phyloP scores from a whole-genome alignment of 1,140 invertebrate species.

The Drosophila azteca region DNA sequence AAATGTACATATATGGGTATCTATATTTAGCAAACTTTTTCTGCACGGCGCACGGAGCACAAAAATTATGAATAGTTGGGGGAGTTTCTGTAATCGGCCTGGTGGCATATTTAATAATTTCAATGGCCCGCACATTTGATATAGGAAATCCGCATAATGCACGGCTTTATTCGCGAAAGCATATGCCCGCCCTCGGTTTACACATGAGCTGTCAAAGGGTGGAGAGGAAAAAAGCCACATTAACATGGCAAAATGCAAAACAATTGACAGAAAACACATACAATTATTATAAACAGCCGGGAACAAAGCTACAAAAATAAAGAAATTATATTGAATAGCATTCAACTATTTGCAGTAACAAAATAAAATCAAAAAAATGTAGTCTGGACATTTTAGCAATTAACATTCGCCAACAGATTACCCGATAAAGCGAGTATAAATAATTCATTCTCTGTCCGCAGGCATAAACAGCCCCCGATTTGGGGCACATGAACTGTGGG shows the following conservation, averaged over 20 bases:
- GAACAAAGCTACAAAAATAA: conserved; percentile 18
- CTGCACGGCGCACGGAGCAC: neutral
- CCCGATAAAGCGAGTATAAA: conserved; percentile 69
- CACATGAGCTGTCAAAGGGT: conserved; percentile 66
- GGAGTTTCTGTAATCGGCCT: conserved; percentile 16
- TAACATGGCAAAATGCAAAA: conserved; percentile 34
- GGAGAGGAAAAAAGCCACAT: conserved; percentile 19
- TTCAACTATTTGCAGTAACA: conserved; percentile 13
- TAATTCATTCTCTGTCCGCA: conserved; percentile 43
- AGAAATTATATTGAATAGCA: conserved; percentile 33
- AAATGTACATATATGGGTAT: neutral
- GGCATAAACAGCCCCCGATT: conserved; percentile 5
- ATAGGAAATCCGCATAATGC: conserved; percentile 12
- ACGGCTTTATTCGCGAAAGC: conserved; percentile 36
- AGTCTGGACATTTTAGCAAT: conserved; percentile 58
- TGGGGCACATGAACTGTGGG: conserved; percentile 17
- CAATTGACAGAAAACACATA: conserved; percentile 70
- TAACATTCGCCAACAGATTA: conserved; percentile 76
- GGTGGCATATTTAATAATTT: conserved; percentile 28
- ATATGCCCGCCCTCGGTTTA: conserved; percentile 47
- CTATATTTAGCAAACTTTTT: conserved; percentile 3
- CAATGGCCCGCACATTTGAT: conserved; percentile 28
- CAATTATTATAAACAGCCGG: conserved; percentile 46
- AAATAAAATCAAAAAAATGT: conserved; percentile 10
- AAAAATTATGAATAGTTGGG: conserved; percentile 12